Percentiles rank a stretch among this genome's conserved stretches.
These are phyloP conservation scores for Dascyllus trimaculatus DNA, from an alignment of 2,113 vertebrate genomes.

Conservation along the genomic window DNA sequence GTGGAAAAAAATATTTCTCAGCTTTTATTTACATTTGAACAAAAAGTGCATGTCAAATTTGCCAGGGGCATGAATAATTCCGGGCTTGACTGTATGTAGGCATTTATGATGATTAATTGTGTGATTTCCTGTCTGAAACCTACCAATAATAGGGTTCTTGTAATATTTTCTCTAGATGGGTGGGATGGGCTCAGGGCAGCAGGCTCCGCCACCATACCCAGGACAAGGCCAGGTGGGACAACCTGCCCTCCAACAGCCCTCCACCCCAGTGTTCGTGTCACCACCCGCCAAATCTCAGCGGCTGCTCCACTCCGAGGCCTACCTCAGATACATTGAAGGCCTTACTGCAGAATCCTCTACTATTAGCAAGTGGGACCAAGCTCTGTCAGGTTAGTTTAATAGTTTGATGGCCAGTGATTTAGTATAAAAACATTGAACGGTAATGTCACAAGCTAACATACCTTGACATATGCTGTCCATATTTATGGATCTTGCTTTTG, in stretches of 20 bases:
- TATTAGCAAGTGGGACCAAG: conserved; percentile 98
- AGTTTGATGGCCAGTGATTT: background rate
- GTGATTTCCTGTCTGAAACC: background rate
- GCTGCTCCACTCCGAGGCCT: conserved; percentile 97
- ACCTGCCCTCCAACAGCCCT: conserved; percentile 92
- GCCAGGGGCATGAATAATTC: too few relatives aligned
- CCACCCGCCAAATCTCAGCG: conserved; percentile 96
- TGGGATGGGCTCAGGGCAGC: conserved; percentile 89
- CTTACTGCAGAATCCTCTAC: conserved; percentile 94
- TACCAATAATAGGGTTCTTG: background rate
- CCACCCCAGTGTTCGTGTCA: conserved; percentile 96
- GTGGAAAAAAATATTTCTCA: too few relatives aligned
- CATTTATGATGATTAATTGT: background rate
- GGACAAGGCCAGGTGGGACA: conserved; percentile 89
- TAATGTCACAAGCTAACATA: background rate
- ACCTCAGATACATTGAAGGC: conserved; percentile 97
- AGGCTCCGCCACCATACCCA: conserved; percentile 93
- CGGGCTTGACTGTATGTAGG: too few relatives aligned
- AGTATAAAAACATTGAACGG: background rate
- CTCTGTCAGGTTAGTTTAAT: conserved; percentile 89
- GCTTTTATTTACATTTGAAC: too few relatives aligned
- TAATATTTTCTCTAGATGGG: conserved; percentile 83
- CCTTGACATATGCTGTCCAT: background rate
- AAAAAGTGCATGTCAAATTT: too few relatives aligned
- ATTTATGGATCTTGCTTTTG: too few relatives aligned